Evolutionary conservation across 2,888 invertebrate species (phyloP), one percentile per base, ranked within the genome.

Genomic region (Tolmerus cingulatus): DNA sequence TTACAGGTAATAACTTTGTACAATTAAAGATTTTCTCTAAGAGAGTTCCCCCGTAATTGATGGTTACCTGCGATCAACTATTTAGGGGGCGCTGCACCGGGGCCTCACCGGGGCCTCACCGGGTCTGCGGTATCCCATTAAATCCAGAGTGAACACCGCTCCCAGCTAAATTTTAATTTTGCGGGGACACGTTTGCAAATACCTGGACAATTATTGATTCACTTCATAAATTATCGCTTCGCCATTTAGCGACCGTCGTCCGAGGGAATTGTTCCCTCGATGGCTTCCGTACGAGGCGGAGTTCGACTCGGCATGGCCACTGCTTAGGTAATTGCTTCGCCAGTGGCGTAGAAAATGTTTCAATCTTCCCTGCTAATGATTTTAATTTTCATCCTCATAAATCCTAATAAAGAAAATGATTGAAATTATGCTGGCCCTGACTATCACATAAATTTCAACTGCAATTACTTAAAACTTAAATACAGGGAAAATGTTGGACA

Each of bases 211-310:
- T 86, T 86, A 86, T 86, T 86, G 76, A 86, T 86, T 86, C 76
- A 76, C 76, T 16, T 46, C 76, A 86, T 86, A 76, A 86, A 86
- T 86, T 86, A 86, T 86, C 86, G 86, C 86, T 46, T 76, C 23
- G 19, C 51, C 27, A 84, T 34, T 81, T 51, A 55, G 27, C 46
- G 51, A 43, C n/a, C 30, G 23, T 78, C 81, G 23, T n/a, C 51
- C 55, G 43, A 9, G 51, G 27, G 55, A 55, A 81, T 81, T 43
- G 78, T 78, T 40, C 40, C 43, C 19, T 30, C 27, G 37, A 76
- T 34, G 19, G 76, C 40, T 76, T 76, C 76, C 37, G 55, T 81
- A 27, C 27, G 12, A 66, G 37, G 78, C 40, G 12, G 40, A 43
- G 37, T 37, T 43, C 46, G 81, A 16, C 30, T 2, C 34, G 16